Evolutionary conservation across 2,113 vertebrate genomes (phyloP).

Genomic region (Addax nasomaculatus): DNA sequence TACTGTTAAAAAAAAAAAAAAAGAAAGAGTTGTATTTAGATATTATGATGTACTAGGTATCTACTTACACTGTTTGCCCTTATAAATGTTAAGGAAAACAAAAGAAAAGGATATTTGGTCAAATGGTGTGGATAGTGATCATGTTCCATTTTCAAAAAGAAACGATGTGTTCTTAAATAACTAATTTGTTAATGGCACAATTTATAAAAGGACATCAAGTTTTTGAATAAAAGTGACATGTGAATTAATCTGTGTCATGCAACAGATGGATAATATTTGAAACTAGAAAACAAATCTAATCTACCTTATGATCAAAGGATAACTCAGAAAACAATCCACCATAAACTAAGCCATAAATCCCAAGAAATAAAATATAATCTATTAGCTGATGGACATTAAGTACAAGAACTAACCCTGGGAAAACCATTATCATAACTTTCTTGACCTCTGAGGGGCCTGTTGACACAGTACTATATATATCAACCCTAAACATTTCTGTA

Average conservation of each 20-base stretch:
- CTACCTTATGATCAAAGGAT: constrained; percentile 22
- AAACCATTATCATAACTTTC: constrained; percentile 51
- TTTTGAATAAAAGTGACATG: not conserved
- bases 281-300: constrained; percentile 49
- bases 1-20: not conserved
- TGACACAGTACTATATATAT: not conserved
- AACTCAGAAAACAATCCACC: constrained; percentile 41
- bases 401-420: not conserved
- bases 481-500: not conserved
- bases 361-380: constrained; percentile 5
- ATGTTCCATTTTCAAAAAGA: constrained; percentile 16
- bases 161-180: not conserved
- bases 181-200: constrained; percentile 28
- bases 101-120: not conserved
- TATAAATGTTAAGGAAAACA: not conserved
- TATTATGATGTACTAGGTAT: not conserved
- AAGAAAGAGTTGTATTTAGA: not conserved
- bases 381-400: not conserved
- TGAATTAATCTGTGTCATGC: constrained; percentile 42
- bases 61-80: not conserved
- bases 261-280: constrained; percentile 44
- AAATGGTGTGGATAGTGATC: not conserved
- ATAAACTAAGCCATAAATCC: constrained; percentile 8
- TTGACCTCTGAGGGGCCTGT: not conserved
- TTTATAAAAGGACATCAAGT: constrained; percentile 31